Evolutionary conservation across 1,140 invertebrate genomes (phyloP).

Genomic region (Ostrea edulis): DNA sequence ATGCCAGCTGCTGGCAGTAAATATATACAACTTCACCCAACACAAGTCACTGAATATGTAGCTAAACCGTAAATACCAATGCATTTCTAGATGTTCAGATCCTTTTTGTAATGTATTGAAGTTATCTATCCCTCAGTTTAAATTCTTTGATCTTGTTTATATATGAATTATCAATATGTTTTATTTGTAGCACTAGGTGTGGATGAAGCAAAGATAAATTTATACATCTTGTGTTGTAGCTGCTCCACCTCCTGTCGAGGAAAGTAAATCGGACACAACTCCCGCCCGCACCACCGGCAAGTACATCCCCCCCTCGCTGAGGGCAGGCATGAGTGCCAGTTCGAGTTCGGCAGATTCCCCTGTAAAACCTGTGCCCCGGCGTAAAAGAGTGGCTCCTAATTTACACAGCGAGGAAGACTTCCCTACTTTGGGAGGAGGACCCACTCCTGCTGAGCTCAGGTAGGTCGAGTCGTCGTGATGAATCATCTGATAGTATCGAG

Average conservation of each 20-base stretch:
- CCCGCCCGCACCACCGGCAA: conserved; percentile 54
- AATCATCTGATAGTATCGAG: too few relatives aligned
- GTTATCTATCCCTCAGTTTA: too few relatives aligned
- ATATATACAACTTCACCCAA: too few relatives aligned
- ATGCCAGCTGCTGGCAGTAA: too few relatives aligned
- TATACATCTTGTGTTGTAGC: conserved; percentile 7
- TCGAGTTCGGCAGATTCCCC: not conserved
- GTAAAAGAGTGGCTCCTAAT: conserved; percentile 70
- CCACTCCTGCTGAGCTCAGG: conserved; percentile 36
- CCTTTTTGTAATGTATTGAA: too few relatives aligned
- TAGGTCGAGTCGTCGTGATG: not conserved
- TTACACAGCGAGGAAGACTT: conserved; percentile 71
- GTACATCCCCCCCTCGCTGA: conserved; percentile 67
- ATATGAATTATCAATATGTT: too few relatives aligned
- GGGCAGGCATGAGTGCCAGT: conserved; percentile 46
- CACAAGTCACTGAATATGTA: too few relatives aligned
- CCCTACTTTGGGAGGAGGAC: conserved; percentile 66
- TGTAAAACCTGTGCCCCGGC: conserved; percentile 34
- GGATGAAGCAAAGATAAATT: too few relatives aligned
- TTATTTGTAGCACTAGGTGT: too few relatives aligned
- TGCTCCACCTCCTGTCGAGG: conserved; percentile 46
- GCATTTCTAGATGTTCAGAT: too few relatives aligned
- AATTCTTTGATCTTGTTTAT: too few relatives aligned
- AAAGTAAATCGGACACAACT: conserved; percentile 44
- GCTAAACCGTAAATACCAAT: too few relatives aligned